Evolutionary conservation across 2,888 invertebrate genomes (phyloP).

Genomic region (Mythimna vitellina): DNA sequence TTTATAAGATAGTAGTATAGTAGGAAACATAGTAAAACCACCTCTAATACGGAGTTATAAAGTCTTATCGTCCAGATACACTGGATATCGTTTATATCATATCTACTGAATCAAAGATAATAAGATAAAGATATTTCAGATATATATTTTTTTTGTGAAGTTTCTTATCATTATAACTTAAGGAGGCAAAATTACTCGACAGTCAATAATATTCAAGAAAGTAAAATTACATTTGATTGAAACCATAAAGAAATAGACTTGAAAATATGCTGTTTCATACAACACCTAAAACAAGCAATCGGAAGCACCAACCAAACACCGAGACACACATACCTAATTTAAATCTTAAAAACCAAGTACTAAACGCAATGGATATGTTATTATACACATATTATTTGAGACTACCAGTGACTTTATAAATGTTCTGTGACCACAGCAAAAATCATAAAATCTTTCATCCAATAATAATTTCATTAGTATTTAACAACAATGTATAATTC

Average conservation of each 20-base stretch:
- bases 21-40: constrained; percentile 2
- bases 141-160: neutral
- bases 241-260: neutral
- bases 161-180: constrained; percentile 6
- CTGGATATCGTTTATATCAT: neutral
- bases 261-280: constrained; percentile 13
- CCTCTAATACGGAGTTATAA: constrained; percentile 7
- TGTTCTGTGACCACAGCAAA: constrained; percentile 8
- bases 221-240: neutral
- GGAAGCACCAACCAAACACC: constrained; percentile 27
- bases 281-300: constrained; percentile 12
- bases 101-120: constrained; percentile 5
- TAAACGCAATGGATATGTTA: constrained; percentile 68
- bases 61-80: neutral
- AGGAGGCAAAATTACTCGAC: neutral
- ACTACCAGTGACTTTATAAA: constrained; percentile 58
- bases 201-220: neutral
- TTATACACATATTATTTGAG: constrained; percentile 39
- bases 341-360: constrained; percentile 52
- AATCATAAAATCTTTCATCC: constrained; percentile 34
- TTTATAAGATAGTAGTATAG: neutral
- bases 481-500: constrained; percentile 41
- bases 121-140: too few relatives aligned
- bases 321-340: constrained; percentile 37
- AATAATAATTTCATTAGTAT: constrained; percentile 36